These are phyloP conservation scores for Polia nebulosa DNA, from an alignment of 2,888 invertebrate species.

Conservation along the genomic window DNA sequence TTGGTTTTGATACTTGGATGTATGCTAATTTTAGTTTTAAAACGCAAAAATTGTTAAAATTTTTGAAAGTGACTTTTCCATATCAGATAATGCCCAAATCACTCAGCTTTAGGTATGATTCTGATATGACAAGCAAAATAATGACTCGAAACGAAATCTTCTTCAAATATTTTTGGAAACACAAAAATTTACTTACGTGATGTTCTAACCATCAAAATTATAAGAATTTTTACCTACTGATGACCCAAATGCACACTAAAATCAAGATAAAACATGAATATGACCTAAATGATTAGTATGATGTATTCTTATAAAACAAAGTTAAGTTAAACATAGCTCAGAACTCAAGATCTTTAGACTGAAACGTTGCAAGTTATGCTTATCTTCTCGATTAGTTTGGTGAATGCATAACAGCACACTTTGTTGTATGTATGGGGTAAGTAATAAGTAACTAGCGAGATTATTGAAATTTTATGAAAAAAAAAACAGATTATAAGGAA, in stretches of 20 bases:
- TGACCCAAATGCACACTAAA: not conserved
- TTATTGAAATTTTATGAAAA: not conserved
- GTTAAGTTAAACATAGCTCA: conserved; percentile 12
- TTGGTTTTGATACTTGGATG: conserved; percentile 67
- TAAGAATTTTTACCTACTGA: not conserved
- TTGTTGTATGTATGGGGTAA: conserved; percentile 59
- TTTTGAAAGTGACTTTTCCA: not conserved
- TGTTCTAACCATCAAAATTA: not conserved
- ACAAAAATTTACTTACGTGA: no score
- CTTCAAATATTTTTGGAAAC: no score
- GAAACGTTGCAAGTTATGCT: conserved; percentile 67
- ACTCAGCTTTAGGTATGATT: no score
- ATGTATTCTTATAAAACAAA: not conserved
- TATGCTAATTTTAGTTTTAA: not conserved
- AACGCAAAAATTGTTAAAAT: not conserved
- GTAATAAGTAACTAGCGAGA: conserved; percentile 19
- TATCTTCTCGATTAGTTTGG: conserved; percentile 84
- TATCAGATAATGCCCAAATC: no score
- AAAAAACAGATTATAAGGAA: no score
- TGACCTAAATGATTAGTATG: not conserved
- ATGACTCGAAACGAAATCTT: no score
- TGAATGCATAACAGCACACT: conserved; percentile 77
- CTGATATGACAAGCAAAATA: no score
- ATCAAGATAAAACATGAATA: not conserved
- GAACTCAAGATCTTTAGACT: conserved; percentile 65